Conservation (phyloP, 2,888 invertebrate genomes). For the Myathropa florea region DNA sequence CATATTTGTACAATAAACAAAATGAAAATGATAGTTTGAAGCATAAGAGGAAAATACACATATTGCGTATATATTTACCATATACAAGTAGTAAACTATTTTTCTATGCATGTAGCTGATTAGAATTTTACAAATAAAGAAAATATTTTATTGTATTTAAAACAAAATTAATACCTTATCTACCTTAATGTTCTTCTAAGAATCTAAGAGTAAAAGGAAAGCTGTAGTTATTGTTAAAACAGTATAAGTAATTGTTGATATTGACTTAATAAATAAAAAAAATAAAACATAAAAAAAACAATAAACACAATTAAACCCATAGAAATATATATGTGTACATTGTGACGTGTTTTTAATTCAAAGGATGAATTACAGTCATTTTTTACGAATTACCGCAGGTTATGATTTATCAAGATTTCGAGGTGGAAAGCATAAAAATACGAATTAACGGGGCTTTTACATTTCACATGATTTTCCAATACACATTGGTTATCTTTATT, state of each 20-base stretch:
- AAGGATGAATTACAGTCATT: too few relatives aligned
- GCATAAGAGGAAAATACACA: constrained; percentile 34
- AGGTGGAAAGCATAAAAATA: too few relatives aligned
- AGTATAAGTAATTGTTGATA: constrained; percentile 54
- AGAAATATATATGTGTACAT: neutral
- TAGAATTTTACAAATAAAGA: constrained; percentile 44
- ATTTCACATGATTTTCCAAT: too few relatives aligned
- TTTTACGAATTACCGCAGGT: too few relatives aligned
- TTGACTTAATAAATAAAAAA: constrained; percentile 41
- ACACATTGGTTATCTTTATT: too few relatives aligned
- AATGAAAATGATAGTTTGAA: constrained; percentile 19
- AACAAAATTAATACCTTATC: constrained; percentile 52
- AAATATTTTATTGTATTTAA: constrained; percentile 26
- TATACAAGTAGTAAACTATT: constrained; percentile 53
- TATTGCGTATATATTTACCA: constrained; percentile 44
- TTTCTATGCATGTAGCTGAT: constrained; percentile 57
- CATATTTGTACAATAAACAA: constrained; percentile 40
- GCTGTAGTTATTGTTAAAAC: constrained; percentile 48
- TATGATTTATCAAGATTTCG: too few relatives aligned
- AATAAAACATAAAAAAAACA: neutral
- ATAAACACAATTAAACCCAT: constrained; percentile 1
- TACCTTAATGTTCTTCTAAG: constrained; percentile 56
- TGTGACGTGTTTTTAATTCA: neutral
- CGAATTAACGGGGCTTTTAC: too few relatives aligned
- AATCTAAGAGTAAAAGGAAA: constrained; percentile 36